A percentile compares a stretch with the other conserved stretches of the same genome.
Evolutionary conservation across 2,797 vertebrate species (phyloP).

Genomic region (Hirundo rustica): DNA sequence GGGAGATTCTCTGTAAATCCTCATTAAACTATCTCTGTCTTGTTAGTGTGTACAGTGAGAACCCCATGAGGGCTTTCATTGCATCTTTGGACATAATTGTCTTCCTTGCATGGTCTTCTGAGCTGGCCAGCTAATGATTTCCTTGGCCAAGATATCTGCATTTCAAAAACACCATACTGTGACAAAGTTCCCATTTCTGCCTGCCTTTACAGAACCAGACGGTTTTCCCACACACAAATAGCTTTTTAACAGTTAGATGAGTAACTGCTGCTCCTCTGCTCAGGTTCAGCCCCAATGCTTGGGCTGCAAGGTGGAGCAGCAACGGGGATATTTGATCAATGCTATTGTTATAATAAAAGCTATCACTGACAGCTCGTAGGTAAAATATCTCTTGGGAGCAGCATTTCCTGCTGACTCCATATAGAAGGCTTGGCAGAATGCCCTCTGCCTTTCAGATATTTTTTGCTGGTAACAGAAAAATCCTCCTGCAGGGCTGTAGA

Average conservation of each 20-base stretch:
- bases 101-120: neutral
- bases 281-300: neutral
- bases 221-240: neutral
- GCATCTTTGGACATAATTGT: neutral
- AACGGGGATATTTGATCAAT: neutral
- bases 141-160: neutral
- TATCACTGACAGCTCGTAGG: neutral
- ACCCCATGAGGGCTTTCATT: neutral
- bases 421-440: slow-evolving; percentile 23
- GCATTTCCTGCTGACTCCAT: slow-evolving; percentile 5
- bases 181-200: neutral
- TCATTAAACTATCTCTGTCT: neutral
- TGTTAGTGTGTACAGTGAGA: neutral
- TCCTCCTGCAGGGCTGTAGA: neutral
- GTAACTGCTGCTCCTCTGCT: neutral
- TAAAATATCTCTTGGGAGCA: slow-evolving; percentile 6
- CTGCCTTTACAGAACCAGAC: neutral
- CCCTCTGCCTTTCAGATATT: neutral
- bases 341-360: slow-evolving; percentile 4
- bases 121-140: neutral
- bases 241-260: neutral
- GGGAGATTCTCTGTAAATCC: neutral
- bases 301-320: neutral
- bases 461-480: slow-evolving; percentile 30
- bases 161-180: neutral